phyloP scores from a whole-genome alignment of 1,140 invertebrate genomes.

The Adoxophyes honmai region DNA sequence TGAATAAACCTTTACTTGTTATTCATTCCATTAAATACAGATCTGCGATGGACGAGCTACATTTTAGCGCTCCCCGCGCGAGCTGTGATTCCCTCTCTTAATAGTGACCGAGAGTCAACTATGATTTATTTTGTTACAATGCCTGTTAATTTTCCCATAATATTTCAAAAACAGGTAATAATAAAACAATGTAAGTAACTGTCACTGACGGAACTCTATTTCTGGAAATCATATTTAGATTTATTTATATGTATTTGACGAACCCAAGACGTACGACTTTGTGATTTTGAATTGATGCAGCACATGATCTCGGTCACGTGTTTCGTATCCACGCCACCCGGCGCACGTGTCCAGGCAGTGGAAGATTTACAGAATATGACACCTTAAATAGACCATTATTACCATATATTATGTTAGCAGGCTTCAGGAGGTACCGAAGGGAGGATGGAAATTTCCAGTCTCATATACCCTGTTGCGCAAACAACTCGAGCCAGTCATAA shows the following conservation, averaged over 20 bases:
- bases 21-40: no score
- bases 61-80: constrained; percentile 38
- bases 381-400: constrained; percentile 2
- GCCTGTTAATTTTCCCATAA: neutral
- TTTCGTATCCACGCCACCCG: no score
- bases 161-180: no score
- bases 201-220: neutral
- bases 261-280: constrained; percentile 3
- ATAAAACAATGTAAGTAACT: no score
- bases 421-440: neutral
- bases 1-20: no score
- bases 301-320: neutral
- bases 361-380: constrained; percentile 1
- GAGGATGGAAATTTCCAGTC: neutral
- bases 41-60: constrained; percentile 16
- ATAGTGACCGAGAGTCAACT: constrained; percentile 47
- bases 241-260: neutral
- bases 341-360: neutral
- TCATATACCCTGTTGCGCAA: neutral
- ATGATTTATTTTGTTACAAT: constrained; percentile 17
- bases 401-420: neutral
- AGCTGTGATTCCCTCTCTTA: constrained; percentile 49
- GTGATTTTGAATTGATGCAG: neutral
- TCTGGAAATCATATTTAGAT: neutral
- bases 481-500: constrained; percentile 46